Conservation (phyloP, 2,797 vertebrate genomes). For the Sphenopsis melanotis region DNA sequence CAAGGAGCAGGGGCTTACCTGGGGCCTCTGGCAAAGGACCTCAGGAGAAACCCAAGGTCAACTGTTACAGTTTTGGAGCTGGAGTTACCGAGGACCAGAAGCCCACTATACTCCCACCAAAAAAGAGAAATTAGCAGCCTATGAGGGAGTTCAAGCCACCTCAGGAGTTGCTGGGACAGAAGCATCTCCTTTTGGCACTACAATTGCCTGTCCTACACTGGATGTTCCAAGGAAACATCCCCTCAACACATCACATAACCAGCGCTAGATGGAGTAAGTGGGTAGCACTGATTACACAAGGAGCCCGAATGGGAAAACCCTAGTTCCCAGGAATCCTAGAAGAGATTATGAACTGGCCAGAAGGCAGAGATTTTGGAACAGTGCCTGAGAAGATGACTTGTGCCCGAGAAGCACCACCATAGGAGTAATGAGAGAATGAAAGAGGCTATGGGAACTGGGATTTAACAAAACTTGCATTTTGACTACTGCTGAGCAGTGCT, state of each 20-base stretch:
- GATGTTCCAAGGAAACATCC: background rate
- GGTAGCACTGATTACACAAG: background rate
- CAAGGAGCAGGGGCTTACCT: background rate
- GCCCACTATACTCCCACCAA: background rate
- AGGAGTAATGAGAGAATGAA: background rate
- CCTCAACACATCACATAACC: background rate
- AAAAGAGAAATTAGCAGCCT: background rate
- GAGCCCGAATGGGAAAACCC: background rate
- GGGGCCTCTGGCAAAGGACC: background rate
- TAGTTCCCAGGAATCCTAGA: background rate
- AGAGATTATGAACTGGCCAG: background rate
- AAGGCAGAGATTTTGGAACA: background rate
- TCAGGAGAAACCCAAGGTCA: background rate
- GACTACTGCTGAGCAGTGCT: accelerated
- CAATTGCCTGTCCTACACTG: background rate
- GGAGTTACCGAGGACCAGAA: background rate
- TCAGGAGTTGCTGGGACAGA: background rate
- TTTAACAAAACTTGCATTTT: background rate
- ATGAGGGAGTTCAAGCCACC: background rate
- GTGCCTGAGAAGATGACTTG: background rate
- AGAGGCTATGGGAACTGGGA: background rate
- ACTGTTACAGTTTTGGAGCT: background rate
- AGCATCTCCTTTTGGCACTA: background rate
- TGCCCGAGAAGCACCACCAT: background rate
- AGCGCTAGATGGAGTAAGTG: background rate